Evolutionary conservation across 2,797 vertebrate genomes (phyloP).

Genomic region (Nasua narica): DNA sequence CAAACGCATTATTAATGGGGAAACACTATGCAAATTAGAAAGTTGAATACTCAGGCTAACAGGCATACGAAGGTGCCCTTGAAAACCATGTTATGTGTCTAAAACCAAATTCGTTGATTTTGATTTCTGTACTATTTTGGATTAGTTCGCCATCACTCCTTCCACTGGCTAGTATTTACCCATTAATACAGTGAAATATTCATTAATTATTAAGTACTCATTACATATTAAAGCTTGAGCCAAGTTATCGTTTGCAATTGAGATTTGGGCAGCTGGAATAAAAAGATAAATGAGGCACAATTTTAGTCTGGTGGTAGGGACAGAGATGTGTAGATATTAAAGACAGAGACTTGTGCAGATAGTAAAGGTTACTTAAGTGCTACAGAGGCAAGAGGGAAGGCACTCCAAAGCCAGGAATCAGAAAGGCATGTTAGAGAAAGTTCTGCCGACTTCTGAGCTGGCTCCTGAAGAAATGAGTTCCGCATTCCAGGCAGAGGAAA

Average conservation of each 20-base stretch:
- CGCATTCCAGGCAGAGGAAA: not conserved
- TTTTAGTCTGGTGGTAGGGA: not conserved
- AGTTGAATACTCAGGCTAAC: not conserved
- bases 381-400: not conserved
- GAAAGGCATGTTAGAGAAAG: not conserved
- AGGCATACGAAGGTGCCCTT: not conserved
- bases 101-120: not conserved
- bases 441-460: not conserved
- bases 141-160: not conserved
- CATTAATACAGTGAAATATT: conserved; percentile 1
- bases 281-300: not conserved
- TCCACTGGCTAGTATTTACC: not conserved
- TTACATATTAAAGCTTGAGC: not conserved
- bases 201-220: conserved; percentile 45
- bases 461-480: not conserved
- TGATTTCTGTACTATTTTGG: not conserved
- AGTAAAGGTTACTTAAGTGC: not conserved
- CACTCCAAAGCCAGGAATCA: not conserved
- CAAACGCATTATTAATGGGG: not conserved
- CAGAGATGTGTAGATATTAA: not conserved
- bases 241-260: not conserved
- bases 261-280: conserved; percentile 19
- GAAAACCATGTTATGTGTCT: not conserved
- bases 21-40: not conserved
- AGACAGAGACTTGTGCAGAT: not conserved